Conservation (phyloP, 2,888 invertebrate species). For the Masnerella sp. region DNA sequence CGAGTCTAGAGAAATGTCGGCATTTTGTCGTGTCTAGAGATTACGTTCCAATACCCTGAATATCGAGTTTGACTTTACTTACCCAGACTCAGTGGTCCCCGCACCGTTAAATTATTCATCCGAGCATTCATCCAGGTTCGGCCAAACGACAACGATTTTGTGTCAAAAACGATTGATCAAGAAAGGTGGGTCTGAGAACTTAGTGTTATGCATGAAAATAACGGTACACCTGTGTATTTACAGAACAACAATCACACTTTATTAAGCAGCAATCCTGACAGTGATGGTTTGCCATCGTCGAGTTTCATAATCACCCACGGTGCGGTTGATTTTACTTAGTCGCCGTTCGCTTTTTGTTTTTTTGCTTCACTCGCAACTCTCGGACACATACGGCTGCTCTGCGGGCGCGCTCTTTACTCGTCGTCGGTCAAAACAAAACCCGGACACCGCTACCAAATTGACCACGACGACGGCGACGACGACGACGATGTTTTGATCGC, state of each 20-base stretch:
- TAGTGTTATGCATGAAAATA: conserved; percentile 49
- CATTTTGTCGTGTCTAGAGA: too few relatives aligned
- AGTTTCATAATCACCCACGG: conserved; percentile 48
- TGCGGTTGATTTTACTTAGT: neutral
- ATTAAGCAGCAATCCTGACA: conserved; percentile 38
- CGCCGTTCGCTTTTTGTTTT: neutral
- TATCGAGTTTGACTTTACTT: too few relatives aligned
- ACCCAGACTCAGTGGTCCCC: conserved; percentile 29
- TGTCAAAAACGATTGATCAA: conserved; percentile 17
- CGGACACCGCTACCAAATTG: conserved; percentile 31
- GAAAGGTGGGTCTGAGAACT: conserved; percentile 28
- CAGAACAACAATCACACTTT: conserved; percentile 52
- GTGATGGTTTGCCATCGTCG: conserved; percentile 39
- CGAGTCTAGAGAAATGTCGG: too few relatives aligned
- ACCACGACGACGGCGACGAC: conserved; percentile 15
- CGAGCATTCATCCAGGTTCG: neutral
- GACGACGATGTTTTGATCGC: conserved; percentile 37
- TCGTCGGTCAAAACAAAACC: conserved; percentile 28
- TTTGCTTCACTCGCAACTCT: neutral
- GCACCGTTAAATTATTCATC: neutral
- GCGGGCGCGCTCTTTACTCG: conserved; percentile 5
- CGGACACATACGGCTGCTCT: conserved; percentile 5
- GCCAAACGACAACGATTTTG: conserved; percentile 17
- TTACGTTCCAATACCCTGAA: too few relatives aligned
- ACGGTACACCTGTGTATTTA: conserved; percentile 46